phyloP scores from a whole-genome alignment of 2,888 invertebrate genomes.

The Subacronicta megacephala region DNA sequence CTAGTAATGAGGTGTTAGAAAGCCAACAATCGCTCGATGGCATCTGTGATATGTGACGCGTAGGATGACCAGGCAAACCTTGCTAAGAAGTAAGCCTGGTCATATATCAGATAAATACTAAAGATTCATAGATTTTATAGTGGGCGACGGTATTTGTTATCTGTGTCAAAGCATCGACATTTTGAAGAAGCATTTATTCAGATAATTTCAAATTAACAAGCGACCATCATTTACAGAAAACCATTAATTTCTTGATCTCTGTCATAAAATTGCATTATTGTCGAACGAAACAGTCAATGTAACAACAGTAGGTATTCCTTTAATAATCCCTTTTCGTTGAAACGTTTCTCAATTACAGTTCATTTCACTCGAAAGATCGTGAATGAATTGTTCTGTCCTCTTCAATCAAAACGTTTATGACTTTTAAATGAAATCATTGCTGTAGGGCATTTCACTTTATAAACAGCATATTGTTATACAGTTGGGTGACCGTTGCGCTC shows the following conservation, averaged over 20 bases:
- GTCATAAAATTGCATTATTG: slow-evolving; percentile 4
- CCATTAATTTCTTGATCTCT: slow-evolving; percentile 20
- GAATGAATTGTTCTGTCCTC: slow-evolving; percentile 13
- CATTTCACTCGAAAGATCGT: slow-evolving; percentile 12
- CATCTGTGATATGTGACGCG: slow-evolving; percentile 56
- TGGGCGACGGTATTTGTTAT: slow-evolving; percentile 49
- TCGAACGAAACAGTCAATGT: not conserved
- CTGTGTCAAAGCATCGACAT: slow-evolving; percentile 41
- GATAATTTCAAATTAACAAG: slow-evolving; percentile 28
- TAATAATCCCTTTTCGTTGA: not conserved
- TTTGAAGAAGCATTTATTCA: slow-evolving; percentile 32
- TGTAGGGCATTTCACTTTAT: slow-evolving; percentile 40
- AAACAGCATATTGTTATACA: slow-evolving; percentile 56
- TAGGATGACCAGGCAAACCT: slow-evolving; percentile 49
- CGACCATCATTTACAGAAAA: slow-evolving; percentile 33
- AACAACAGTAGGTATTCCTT: not conserved
- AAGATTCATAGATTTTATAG: slow-evolving; percentile 36
- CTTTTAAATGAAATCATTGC: slow-evolving; percentile 45
- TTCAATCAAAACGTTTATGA: slow-evolving; percentile 32
- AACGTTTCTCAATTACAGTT: slow-evolving; percentile 11
- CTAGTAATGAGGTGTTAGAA: slow-evolving; percentile 67
- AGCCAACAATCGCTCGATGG: slow-evolving; percentile 69
- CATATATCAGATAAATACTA: slow-evolving; percentile 50
- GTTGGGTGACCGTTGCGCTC: slow-evolving; percentile 55
- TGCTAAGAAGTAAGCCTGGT: slow-evolving; percentile 34